Base-by-base conservation (phyloP, 2,888 invertebrate genomes). In the Leptodirus hochenwartii region DNA sequence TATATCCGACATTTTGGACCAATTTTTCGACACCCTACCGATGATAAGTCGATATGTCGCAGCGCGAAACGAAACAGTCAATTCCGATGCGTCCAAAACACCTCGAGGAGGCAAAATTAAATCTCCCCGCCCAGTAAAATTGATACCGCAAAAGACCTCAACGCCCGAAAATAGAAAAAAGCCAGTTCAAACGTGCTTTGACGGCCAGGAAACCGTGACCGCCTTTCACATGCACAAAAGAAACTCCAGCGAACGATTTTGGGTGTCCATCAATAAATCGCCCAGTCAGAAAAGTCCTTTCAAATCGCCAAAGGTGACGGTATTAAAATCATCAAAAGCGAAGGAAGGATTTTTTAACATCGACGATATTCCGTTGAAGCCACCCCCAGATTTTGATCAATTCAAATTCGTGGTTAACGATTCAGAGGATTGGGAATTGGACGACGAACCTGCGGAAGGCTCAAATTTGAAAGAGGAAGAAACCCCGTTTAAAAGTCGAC, bases 341-440 rank as follows among this genome's bases (percentile, higher is more conserved):
- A 34, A 25, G 25, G 22, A 13, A n/a, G 22, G 27, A 29, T 20
- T 43, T 17, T 27, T 46, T 5, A 50, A 53, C 33, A 43, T 51
- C 1, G 53, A 53, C 38, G 51, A 53, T 20, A 53, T 51, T 27
- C 51, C 51, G 3, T 39, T 51, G 16, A 43, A 39, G 31, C 50
- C 50, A 12, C 52, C 51, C 2, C 33, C 37, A 15, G 46, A 47
- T 36, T 36, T 45, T 30, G 25, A n/a, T n/a, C n/a, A n/a, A n/a
- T n/a, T n/a, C n/a, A n/a, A n/a, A n/a, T n/a, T n/a, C n/a, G n/a
- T n/a, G n/a, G n/a, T n/a, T n/a, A n/a, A n/a, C n/a, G n/a, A n/a
- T n/a, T n/a, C n/a, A n/a, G n/a, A n/a, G n/a, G n/a, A n/a, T n/a
- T n/a, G n/a, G n/a, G 23, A 37, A 30, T 27, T 15, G 22, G 11